Evolutionary conservation across 2,113 vertebrate genomes (phyloP).

Genomic region (Microcebus lehilahytsara): DNA sequence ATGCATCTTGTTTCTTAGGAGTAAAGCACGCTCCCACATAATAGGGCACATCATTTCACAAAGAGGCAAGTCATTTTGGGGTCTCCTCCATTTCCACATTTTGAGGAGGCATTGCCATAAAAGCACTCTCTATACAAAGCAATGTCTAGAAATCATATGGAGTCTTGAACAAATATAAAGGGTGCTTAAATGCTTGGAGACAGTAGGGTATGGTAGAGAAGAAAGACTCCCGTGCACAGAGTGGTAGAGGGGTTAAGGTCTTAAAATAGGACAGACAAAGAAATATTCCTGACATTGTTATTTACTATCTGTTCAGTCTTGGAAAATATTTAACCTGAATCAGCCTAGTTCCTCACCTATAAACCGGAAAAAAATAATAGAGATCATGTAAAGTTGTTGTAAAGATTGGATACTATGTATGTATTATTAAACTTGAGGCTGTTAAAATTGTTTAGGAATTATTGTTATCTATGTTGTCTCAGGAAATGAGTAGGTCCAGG

Average conservation of each 20-base stretch:
- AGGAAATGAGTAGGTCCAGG: neutral
- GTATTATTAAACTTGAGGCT: neutral
- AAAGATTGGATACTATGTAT: neutral
- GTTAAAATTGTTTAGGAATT: slow-evolving; percentile 15
- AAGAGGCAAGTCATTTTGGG: slow-evolving; percentile 37
- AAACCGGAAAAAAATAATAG: neutral
- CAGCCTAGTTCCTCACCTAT: neutral
- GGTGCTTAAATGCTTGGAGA: neutral
- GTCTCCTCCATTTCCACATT: slow-evolving; percentile 36
- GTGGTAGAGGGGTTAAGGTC: neutral
- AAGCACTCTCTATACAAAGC: neutral
- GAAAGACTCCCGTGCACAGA: no score
- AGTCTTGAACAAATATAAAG: slow-evolving; percentile 28
- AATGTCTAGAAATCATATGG: neutral
- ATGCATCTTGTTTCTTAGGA: slow-evolving; percentile 78
- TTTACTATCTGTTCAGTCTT: neutral
- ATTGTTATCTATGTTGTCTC: neutral
- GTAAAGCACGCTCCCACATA: slow-evolving; percentile 80
- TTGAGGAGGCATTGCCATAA: neutral
- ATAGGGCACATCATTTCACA: slow-evolving; percentile 72
- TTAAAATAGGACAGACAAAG: neutral
- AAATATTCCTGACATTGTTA: neutral
- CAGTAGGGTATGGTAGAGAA: neutral
- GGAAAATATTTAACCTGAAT: slow-evolving; percentile 17
- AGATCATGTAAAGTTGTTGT: neutral